phyloP scores from a whole-genome alignment of 1,140 invertebrate species.

The Centruroides vittatus region DNA sequence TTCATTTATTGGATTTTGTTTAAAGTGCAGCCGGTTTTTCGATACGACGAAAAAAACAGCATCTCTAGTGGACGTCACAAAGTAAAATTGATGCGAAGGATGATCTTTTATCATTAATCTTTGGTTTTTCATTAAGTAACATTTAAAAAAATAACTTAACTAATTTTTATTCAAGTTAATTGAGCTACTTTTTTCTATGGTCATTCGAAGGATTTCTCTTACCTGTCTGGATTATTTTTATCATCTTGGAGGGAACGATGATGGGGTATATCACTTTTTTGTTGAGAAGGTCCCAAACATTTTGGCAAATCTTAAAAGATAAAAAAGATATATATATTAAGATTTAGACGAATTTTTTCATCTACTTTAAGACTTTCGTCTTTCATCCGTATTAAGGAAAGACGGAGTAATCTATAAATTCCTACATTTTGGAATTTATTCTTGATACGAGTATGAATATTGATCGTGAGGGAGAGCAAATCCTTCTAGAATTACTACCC shows the following conservation, averaged over 20 bases:
- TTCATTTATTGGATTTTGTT: too few species aligned
- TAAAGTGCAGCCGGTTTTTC: too few species aligned
- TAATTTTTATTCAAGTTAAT: too few species aligned
- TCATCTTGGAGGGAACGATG: slow-evolving; percentile 9
- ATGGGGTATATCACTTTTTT: slow-evolving; percentile 10
- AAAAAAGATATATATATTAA: not conserved
- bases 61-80: too few species aligned
- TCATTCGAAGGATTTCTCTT: not conserved
- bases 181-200: too few species aligned
- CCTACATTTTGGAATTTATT: not conserved
- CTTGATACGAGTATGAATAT: not conserved
- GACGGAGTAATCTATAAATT: not conserved
- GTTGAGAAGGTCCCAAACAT: not conserved
- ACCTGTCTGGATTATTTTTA: slow-evolving; percentile 12
- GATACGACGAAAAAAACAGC: too few species aligned
- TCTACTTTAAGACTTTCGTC: not conserved
- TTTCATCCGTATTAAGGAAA: not conserved
- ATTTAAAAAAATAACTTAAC: too few species aligned
- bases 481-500: not conserved
- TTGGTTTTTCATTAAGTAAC: too few species aligned
- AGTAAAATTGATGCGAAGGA: too few species aligned
- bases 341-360: not conserved
- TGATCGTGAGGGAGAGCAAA: not conserved
- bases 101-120: too few species aligned
- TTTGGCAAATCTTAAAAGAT: not conserved